Evolutionary conservation across 1,140 invertebrate species (phyloP).

Genomic region (Drosophila nikananu): DNA sequence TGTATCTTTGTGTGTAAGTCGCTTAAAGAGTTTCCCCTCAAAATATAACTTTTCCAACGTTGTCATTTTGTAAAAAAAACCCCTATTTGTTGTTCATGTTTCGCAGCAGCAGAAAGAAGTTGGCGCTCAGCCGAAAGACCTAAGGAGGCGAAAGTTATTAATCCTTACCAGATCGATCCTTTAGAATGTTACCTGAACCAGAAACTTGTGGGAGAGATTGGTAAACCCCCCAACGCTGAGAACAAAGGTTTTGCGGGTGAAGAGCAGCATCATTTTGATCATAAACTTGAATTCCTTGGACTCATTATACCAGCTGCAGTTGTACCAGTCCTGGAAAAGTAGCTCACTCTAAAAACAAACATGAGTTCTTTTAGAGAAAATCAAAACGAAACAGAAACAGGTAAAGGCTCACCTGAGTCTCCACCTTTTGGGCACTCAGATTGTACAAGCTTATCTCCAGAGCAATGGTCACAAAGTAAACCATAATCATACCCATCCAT

Average conservation of each 20-base stretch:
- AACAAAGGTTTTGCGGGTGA: conserved; percentile 47
- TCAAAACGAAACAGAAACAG: neutral
- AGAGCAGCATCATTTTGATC: conserved; percentile 69
- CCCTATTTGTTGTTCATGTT: conserved; percentile 73
- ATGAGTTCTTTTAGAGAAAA: neutral
- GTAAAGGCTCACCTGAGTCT: conserved; percentile 45
- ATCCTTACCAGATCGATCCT: neutral
- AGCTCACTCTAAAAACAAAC: conserved; percentile 53
- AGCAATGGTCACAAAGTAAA: conserved; percentile 65
- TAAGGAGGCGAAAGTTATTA: neutral
- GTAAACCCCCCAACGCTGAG: conserved; percentile 74
- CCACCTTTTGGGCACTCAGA: conserved; percentile 64
- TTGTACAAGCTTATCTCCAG: conserved; percentile 72
- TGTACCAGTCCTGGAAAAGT: conserved; percentile 65
- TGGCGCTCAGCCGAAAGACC: conserved; percentile 74
- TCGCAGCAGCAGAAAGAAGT: conserved; percentile 69
- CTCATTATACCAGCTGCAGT: conserved; percentile 73
- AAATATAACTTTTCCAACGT: conserved; percentile 79
- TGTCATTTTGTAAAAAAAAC: conserved; percentile 67
- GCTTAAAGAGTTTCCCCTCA: conserved; percentile 61
- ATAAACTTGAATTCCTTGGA: conserved; percentile 64
- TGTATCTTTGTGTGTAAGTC: conserved; percentile 71
- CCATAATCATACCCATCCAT: conserved; percentile 73
- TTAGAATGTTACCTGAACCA: conserved; percentile 52
- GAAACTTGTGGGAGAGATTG: conserved; percentile 66